These are phyloP conservation scores for Acrocephalus arundinaceus DNA, from an alignment of 2,113 vertebrate species.

Conservation along the genomic window DNA sequence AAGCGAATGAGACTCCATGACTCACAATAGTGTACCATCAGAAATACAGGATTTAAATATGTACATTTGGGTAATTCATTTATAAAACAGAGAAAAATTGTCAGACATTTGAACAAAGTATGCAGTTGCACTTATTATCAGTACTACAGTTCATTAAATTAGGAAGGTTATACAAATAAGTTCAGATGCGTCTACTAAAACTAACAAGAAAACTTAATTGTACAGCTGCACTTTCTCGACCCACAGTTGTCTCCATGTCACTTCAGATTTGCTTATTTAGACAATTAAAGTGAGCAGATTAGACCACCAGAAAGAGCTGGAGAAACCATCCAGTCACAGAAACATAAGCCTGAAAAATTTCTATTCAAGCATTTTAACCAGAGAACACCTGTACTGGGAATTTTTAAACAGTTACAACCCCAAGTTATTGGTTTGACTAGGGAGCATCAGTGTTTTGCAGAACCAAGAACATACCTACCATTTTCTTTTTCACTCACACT, in stretches of 20 bases:
- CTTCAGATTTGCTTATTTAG: background rate
- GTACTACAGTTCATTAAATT: background rate
- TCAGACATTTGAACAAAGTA: background rate
- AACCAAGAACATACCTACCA: background rate
- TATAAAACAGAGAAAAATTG: background rate
- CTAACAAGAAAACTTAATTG: background rate
- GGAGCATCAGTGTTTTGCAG: background rate
- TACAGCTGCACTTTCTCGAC: background rate
- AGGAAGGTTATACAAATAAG: background rate
- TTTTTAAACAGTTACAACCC: background rate
- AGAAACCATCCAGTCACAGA: background rate
- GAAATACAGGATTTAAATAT: background rate
- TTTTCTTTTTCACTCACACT: background rate
- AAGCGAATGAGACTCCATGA: background rate
- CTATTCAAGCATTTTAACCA: background rate
- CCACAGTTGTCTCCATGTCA: background rate
- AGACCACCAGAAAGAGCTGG: background rate
- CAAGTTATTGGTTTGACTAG: background rate
- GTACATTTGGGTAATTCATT: background rate
- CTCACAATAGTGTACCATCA: background rate
- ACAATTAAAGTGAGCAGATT: background rate
- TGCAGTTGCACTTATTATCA: background rate
- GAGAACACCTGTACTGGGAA: background rate
- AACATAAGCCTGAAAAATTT: background rate
- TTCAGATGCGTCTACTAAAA: background rate